Percentiles rank a stretch among this genome's conserved stretches.
These are phyloP conservation scores for Calephelis perditalis DNA, from an alignment of 2,888 invertebrate genomes.

Conservation along the genomic window DNA sequence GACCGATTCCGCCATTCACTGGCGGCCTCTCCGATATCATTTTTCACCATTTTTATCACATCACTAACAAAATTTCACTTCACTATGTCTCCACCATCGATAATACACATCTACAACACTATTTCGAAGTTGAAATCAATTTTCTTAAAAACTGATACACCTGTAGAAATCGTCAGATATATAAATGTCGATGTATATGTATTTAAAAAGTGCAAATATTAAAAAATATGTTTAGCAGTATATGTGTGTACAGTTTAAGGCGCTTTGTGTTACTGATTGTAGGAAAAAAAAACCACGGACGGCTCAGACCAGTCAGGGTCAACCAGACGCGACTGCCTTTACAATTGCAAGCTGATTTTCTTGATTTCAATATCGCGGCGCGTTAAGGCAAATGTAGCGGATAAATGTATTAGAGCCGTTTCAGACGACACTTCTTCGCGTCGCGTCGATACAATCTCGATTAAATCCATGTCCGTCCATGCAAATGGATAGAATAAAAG, in stretches of 20 bases:
- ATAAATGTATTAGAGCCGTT: background rate
- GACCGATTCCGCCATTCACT: conserved; percentile 60
- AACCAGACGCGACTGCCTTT: conserved; percentile 41
- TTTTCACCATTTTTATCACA: conserved; percentile 58
- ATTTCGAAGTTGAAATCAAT: conserved; percentile 6
- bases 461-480: too few relatives aligned
- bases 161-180: background rate
- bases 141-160: conserved; percentile 2
- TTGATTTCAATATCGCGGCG: conserved; percentile 7
- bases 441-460: background rate
- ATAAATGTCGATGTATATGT: background rate
- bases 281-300: conserved; percentile 19
- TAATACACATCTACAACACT: conserved; percentile 2
- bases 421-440: background rate
- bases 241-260: conserved; percentile 2
- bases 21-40: conserved; percentile 69
- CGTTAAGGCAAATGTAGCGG: conserved; percentile 1
- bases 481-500: too few relatives aligned
- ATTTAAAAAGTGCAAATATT: too few relatives aligned
- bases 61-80: conserved; percentile 36
- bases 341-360: conserved; percentile 50
- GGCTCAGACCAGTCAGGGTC: conserved; percentile 33
- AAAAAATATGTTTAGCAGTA: background rate
- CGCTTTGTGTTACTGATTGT: conserved; percentile 10
- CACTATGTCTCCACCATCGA: conserved; percentile 23